Base-by-base conservation (phyloP, 2,797 vertebrate genomes). In the Pseudochaenichthys georgianus region DNA sequence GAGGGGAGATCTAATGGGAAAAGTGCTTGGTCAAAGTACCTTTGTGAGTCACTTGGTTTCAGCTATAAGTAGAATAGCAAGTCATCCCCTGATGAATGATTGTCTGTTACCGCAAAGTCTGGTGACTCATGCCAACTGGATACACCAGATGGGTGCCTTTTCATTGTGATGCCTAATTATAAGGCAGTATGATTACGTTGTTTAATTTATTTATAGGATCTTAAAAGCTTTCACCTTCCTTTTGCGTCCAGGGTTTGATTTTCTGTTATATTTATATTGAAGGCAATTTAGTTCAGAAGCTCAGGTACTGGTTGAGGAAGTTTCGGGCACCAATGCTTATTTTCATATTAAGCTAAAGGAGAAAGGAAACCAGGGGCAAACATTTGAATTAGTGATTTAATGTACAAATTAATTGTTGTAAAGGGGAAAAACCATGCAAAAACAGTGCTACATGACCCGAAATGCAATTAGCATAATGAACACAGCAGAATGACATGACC, bases 61-160 rank as follows among this genome's bases (percentile, higher is more conserved):
- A 66, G 63, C 58, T 74, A 73, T 78, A 55, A 55, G 59, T 69
- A 77, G 69, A 75, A 64, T 0, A 2, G 55, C 21, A 75, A 78
- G 84, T 87, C 82, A 79, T 83, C 15, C 34, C 46, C 34, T 79
- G 79, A 66, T 57, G 52, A 52, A 23, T n/a, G 61, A 70, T 69
- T 75, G 11, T 82, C 28, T 64, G 61, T 23, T 87, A 77, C 70
- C 73, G 43, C 60, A 59, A 70, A 64, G 67, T 68, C 43, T n/a
- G 23, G 51, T 93, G 90, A 93, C 53, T 93, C 87, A 91, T 3
- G 1, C 13, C 46, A 82, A 84, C 73, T 83, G 84, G 81, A 88
- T 78, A 59, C 74, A 88, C 80, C 47, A 65, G 78, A 78, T 81
- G 47, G 6, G 0, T 59, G 0, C 8, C 43, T 9, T 9, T 71